Conservation (phyloP, 2,888 invertebrate genomes). For the Sarcophaga carnaria region DNA sequence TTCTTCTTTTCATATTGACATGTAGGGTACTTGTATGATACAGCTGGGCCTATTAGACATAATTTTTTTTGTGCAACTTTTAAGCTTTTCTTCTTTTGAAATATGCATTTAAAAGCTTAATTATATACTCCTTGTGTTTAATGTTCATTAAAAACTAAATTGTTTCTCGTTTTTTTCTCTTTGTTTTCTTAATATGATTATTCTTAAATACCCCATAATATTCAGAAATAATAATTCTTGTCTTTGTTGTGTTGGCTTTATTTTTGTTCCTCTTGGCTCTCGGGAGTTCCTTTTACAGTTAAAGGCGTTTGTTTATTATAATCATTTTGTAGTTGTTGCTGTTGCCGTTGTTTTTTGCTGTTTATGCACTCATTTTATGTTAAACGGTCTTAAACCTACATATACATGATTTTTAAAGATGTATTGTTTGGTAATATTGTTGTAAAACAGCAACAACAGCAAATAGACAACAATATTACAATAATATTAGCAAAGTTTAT, state of each 20-base stretch:
- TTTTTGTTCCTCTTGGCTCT: background rate
- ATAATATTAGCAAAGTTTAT: background rate
- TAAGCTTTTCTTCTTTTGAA: background rate
- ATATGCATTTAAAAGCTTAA: background rate
- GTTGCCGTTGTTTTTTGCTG: background rate
- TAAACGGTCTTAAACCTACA: constrained; percentile 33
- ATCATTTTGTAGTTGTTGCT: background rate
- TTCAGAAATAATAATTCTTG: constrained; percentile 16
- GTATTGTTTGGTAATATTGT: constrained; percentile 44
- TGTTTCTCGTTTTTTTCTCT: background rate
- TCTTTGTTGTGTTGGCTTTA: background rate
- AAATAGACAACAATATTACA: background rate
- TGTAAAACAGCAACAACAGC: constrained; percentile 35
- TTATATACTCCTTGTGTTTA: background rate
- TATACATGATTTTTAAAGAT: constrained; percentile 22
- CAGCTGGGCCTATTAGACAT: too few relatives aligned
- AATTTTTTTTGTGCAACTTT: background rate
- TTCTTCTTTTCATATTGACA: too few relatives aligned
- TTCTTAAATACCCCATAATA: constrained; percentile 13
- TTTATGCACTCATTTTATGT: background rate
- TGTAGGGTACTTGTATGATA: too few relatives aligned
- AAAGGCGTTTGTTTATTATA: constrained; percentile 36
- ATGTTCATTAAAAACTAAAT: background rate
- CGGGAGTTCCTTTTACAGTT: constrained; percentile 27
- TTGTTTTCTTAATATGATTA: background rate